Base-by-base conservation (phyloP, 2,113 vertebrate genomes). In the Donacobius atricapilla region DNA sequence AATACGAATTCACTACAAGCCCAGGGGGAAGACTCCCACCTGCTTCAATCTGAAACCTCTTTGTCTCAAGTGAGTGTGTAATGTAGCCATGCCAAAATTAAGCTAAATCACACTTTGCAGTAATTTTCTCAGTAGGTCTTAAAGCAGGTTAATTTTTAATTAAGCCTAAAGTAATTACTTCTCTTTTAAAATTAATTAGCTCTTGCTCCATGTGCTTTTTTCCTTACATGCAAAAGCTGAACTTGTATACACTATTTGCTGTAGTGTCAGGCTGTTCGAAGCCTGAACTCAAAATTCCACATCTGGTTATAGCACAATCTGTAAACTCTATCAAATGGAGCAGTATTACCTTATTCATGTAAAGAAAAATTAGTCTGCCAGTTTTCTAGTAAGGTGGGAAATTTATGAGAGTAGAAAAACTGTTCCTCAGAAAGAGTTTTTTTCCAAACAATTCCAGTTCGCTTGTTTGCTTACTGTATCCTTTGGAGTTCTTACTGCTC, bases 71-170 rank as follows among this genome's bases (percentile, higher is more conserved):
- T 31, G 50, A 80, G 10, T 33, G 15, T 57, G 30, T 0, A 2
- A 73, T 31, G 15, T 35, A 69, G 15, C 39, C 68, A 22, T 39
- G 56, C 20, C 63, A 27, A 54, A 65, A 64, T 58, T 50, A 87
- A 84, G 44, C 35, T 81, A 28, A 72, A 44, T 81, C 30, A 60
- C 0, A 4, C 15, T 91, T 77, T 78, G 24, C 37, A 70, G 51
- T 63, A n/a, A 92, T 96, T 94, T 88, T 83, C 64, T 86, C 64
- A 61, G 57, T 80, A 80, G 88, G 35, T 35, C 40, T 84, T 94
- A 81, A 77, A 94, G 69, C 33, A 82, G 21, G 72, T 47, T 83
- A 87, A 70, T 78, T 93, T 91, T 93, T 87, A 89, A 83, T 87
- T 93, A 96, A 93, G 21, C 7, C 39, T 63, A 77, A 87, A 92